Evolutionary conservation across 2,113 vertebrate genomes (phyloP).

Genomic region (Collichthys lucidus): DNA sequence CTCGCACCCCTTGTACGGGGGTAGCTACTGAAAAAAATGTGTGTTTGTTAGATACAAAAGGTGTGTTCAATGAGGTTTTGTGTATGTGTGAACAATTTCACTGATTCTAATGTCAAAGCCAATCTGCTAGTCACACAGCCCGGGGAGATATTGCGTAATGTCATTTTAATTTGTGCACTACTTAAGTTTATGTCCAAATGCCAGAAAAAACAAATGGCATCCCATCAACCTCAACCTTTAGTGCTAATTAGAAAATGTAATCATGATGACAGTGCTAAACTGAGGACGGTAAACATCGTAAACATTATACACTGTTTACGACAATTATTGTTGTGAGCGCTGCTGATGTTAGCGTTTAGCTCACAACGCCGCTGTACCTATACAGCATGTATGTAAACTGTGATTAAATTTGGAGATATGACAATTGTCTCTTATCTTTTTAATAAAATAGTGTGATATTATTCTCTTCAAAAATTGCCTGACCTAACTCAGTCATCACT

Average conservation of each 20-base stretch:
- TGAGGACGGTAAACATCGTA: background rate
- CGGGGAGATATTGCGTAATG: background rate
- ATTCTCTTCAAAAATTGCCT: background rate
- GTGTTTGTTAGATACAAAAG: background rate
- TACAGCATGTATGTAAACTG: no score
- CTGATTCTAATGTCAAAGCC: conserved; percentile 15
- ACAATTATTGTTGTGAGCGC: no score
- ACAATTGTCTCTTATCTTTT: background rate
- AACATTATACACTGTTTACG: background rate
- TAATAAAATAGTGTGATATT: background rate
- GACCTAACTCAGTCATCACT: no score
- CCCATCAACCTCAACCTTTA: background rate
- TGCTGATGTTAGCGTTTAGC: no score
- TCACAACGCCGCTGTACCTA: no score
- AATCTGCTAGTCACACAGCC: background rate
- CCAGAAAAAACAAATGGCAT: background rate
- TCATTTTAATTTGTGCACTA: background rate
- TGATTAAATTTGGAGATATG: no score
- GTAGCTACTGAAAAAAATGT: background rate
- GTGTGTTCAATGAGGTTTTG: background rate
- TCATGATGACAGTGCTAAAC: background rate
- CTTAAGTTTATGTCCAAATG: background rate
- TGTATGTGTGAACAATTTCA: background rate
- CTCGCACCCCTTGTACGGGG: conserved; percentile 4
- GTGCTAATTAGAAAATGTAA: background rate